Evolutionary conservation across 2,113 vertebrate genomes (phyloP).

Genomic region (Scartelaos histophorus): DNA sequence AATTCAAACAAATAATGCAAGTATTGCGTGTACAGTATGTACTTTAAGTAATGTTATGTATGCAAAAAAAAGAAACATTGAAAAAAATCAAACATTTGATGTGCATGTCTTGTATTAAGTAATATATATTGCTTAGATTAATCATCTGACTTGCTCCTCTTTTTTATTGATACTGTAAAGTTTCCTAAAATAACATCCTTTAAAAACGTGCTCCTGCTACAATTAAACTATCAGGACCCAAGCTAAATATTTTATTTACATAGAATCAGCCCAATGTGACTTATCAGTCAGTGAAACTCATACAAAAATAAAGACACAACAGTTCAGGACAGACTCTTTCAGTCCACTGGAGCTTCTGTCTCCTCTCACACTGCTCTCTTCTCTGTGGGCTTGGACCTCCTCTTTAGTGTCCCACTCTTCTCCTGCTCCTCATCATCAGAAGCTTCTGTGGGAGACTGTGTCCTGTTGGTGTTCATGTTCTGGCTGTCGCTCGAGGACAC

Average conservation of each 20-base stretch:
- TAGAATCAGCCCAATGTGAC: background rate
- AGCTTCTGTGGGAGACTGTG: constrained; percentile 81
- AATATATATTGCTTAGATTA: background rate
- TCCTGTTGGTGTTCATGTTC: constrained; percentile 77
- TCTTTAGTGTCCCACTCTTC: constrained; percentile 61
- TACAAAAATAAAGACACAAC: background rate
- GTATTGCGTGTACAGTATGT: no score
- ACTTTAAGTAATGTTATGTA: background rate
- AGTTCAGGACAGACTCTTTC: background rate
- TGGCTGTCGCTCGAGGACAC: constrained; percentile 84
- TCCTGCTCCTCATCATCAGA: constrained; percentile 81
- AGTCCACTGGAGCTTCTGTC: background rate
- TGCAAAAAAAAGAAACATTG: background rate
- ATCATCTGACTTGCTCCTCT: background rate
- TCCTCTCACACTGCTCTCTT: constrained; percentile 18
- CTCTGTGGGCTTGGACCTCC: constrained; percentile 24
- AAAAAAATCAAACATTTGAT: no score
- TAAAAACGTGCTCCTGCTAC: background rate
- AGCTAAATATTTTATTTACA: background rate
- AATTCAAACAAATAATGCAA: background rate
- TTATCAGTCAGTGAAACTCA: background rate
- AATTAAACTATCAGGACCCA: background rate
- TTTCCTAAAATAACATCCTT: background rate
- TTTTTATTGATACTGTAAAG: background rate
- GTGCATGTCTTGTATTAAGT: background rate